Evolutionary conservation across 1,140 invertebrate species (phyloP), one percentile per base, ranked within the genome.

Genomic region (Musca domestica): DNA sequence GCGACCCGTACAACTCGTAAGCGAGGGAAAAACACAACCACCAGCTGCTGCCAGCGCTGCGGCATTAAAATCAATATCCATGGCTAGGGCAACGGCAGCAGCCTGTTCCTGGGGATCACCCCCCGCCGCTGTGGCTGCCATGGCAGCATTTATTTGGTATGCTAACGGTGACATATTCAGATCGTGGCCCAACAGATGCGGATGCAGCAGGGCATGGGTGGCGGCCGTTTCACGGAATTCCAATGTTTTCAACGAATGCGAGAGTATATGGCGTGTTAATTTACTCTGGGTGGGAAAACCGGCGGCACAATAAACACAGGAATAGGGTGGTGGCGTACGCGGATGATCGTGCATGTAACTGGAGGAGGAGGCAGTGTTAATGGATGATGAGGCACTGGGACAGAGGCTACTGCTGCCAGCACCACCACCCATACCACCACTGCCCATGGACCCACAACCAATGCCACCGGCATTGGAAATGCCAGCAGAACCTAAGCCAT

Each of bases 231-330:
- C 91, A 71, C 91, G 87, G 81, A 91, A 93, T 86, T 93, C 93
- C 76, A 92, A 86, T 72, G 91, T 89, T 84, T 93, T 92, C 81
- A 93, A 86, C 76, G 90, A 92, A 84, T 93, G 92, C 81, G 90
- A 92, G 74, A 93, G 87, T 82, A 94, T 91, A 85, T 95, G 92
- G 77, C 92, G 85, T 74, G 92, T 93, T 79, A 94, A 86, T 87
- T 94, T 94, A 86, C 89, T 93, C 86, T 94, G 92, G 79, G 92
- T 91, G 71, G 92, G 91, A 83, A 94, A 94, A 77, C 89, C 87
- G 73, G 88, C 90, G 78, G 91, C 91, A 86, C 92, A 94, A 86
- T 94, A 93, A 85, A 93, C 90, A 86, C 93, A 94, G 81, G 89
- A 87, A 85, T 87, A 91, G 78, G 90, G 81, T 80, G 87, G 84